Evolutionary conservation across 2,888 invertebrate species (phyloP).

Genomic region (Dasypolia templi): DNA sequence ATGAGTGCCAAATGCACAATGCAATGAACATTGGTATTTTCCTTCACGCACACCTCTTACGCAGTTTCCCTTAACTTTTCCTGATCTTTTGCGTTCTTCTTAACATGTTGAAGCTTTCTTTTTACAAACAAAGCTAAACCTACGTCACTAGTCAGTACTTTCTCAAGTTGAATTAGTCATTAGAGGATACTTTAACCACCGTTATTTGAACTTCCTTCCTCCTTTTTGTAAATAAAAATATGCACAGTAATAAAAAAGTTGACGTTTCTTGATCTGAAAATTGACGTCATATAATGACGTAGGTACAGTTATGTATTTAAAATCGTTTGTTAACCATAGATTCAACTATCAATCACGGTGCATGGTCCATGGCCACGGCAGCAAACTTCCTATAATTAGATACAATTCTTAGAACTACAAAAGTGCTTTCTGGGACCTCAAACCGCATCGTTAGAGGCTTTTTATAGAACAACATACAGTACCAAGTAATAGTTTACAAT

Average conservation of each 20-base stretch:
- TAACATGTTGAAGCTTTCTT: constrained; percentile 11
- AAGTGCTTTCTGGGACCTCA: constrained; percentile 19
- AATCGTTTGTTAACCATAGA: not conserved
- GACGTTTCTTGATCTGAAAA: not conserved
- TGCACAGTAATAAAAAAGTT: constrained; percentile 11
- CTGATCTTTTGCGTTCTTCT: constrained; percentile 15
- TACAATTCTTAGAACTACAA: constrained; percentile 18
- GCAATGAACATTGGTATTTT: not conserved
- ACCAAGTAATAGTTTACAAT: not conserved
- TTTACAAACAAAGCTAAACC: constrained; percentile 11
- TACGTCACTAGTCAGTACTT: constrained; percentile 28
- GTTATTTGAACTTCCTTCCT: constrained; percentile 56
- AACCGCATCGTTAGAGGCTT: not conserved
- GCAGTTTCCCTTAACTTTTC: constrained; percentile 33
- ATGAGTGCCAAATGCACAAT: not conserved
- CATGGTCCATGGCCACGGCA: constrained; percentile 1
- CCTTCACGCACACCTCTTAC: not conserved
- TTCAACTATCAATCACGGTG: not conserved
- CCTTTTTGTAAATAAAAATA: constrained; percentile 18
- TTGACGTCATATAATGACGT: constrained; percentile 44
- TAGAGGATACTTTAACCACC: not conserved
- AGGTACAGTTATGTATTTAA: not conserved
- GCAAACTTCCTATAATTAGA: constrained; percentile 11
- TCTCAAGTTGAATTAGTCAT: not conserved
- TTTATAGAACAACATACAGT: not conserved